Conservation (phyloP, 2,797 vertebrate species). For the Sternotherus odoratus region DNA sequence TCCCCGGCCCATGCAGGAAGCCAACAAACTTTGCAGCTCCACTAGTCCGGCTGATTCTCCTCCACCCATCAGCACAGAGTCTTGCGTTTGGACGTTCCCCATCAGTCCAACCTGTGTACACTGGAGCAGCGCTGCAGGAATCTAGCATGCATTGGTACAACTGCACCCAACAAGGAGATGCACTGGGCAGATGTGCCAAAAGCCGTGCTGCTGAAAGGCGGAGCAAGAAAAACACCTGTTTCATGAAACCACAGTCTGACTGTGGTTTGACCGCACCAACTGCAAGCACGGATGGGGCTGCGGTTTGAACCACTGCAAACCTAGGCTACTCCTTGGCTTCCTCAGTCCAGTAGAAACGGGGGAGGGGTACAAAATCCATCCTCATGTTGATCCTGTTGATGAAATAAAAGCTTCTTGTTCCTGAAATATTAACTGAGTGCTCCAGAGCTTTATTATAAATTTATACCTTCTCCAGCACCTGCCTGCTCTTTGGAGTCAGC, state of each 20-base stretch:
- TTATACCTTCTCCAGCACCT: neutral
- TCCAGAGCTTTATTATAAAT: neutral
- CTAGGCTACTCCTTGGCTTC: neutral
- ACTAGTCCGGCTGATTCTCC: neutral
- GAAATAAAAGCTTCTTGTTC: slow-evolving; percentile 4
- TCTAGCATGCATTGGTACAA: neutral
- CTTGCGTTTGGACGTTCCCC: neutral
- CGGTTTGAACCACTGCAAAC: neutral
- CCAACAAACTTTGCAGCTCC: too few relatives aligned
- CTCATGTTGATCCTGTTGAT: neutral
- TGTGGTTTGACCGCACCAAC: neutral
- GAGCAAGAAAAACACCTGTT: neutral
- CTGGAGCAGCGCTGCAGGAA: neutral
- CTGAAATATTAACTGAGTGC: slow-evolving; percentile 16
- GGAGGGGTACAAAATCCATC: neutral
- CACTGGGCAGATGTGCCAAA: neutral
- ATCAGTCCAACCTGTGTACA: neutral
- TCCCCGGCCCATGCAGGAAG: too few relatives aligned
- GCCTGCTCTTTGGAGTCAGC: neutral
- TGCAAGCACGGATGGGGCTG: neutral
- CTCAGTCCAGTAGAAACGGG: neutral
- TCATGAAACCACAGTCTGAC: neutral
- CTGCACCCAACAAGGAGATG: neutral
- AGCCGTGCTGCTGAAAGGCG: neutral
- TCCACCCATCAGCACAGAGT: neutral